A percentile compares a stretch with the other conserved stretches of the same genome.
Evolutionary conservation across 2,888 invertebrate species (phyloP).

Genomic region (Melipona bicolor): DNA sequence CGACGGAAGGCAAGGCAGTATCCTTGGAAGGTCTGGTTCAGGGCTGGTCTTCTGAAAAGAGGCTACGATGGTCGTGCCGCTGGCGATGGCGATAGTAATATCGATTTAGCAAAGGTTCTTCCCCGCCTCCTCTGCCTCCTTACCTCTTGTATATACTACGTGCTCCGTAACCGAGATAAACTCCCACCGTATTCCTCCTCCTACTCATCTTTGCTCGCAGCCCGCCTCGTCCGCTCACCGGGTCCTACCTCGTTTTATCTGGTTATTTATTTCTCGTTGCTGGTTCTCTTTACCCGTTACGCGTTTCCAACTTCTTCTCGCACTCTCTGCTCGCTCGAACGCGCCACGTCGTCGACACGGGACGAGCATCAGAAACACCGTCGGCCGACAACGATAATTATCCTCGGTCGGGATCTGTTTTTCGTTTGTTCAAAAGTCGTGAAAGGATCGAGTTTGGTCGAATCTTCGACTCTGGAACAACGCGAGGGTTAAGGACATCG

Average conservation of each 20-base stretch:
- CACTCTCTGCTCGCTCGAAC: conserved; percentile 14
- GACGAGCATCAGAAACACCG: neutral
- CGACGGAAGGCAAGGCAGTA: conserved; percentile 40
- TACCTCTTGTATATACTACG: conserved; percentile 62
- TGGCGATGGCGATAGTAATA: conserved; percentile 74
- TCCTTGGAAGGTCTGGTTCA: conserved; percentile 70
- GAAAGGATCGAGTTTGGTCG: neutral
- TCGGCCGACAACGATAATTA: conserved; percentile 29
- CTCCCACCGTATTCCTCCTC: conserved; percentile 64
- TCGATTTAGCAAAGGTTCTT: conserved; percentile 74
- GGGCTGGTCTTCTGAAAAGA: conserved; percentile 47
- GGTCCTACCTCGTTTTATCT: conserved; percentile 53
- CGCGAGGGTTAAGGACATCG: neutral
- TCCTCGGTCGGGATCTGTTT: conserved; percentile 1
- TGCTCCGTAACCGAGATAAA: conserved; percentile 72
- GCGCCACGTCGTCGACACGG: neutral
- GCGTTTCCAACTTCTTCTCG: conserved; percentile 37
- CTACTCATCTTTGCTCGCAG: conserved; percentile 36
- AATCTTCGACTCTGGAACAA: neutral
- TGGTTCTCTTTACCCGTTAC: conserved; percentile 53
- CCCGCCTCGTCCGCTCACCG: conserved; percentile 9
- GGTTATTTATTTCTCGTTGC: conserved; percentile 60
- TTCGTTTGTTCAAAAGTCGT: conserved; percentile 18
- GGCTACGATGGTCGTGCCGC: conserved; percentile 52
- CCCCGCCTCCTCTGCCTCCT: conserved; percentile 61